These are phyloP conservation scores for Sisyra terminalis DNA, from an alignment of 2,888 invertebrate species.

Conservation along the genomic window DNA sequence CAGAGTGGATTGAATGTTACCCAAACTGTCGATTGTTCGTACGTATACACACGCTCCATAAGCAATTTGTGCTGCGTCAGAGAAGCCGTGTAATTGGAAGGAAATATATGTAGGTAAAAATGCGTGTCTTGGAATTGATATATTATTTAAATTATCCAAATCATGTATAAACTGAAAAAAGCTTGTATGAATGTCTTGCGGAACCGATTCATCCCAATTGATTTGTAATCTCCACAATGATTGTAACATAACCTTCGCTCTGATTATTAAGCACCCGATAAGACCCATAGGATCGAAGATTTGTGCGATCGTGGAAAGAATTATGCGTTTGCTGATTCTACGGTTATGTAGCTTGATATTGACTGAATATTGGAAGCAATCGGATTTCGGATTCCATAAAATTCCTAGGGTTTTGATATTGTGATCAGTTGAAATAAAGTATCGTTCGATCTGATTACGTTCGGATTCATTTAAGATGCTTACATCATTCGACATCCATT, in stretches of 20 bases:
- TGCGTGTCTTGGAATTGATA: no score
- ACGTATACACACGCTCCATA: neutral
- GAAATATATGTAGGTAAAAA: no score
- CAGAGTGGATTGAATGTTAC: neutral
- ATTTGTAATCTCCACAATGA: neutral
- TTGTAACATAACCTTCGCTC: neutral
- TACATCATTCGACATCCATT: no score
- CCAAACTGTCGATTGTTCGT: neutral
- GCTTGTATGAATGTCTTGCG: neutral
- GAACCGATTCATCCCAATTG: neutral
- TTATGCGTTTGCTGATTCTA: neutral
- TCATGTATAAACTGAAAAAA: no score
- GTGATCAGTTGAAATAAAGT: no score
- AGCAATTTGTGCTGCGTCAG: neutral
- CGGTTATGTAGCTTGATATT: no score
- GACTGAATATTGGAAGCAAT: no score
- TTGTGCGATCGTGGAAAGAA: constrained; percentile 2
- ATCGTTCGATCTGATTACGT: no score
- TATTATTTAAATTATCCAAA: no score
- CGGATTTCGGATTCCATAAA: no score
- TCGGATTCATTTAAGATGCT: no score
- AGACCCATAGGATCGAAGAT: constrained; percentile 1
- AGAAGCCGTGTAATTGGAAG: neutral
- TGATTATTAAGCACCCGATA: neutral
- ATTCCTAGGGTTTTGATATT: no score